phyloP scores from a whole-genome alignment of 2,113 vertebrate species.

The Pelobates fuscus region DNA sequence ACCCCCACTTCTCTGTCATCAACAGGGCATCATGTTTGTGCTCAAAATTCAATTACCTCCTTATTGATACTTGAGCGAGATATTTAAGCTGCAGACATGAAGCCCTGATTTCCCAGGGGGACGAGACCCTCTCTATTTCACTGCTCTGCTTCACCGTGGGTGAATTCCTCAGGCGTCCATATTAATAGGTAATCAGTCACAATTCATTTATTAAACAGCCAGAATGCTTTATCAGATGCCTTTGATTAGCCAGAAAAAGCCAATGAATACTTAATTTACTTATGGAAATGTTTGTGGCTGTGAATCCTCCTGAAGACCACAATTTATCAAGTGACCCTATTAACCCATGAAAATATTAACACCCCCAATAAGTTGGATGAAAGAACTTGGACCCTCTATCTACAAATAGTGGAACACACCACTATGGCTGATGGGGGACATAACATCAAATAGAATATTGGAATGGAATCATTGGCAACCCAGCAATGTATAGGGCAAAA shows the following conservation, averaged over 20 bases:
- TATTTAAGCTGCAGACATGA: slow-evolving; percentile 99
- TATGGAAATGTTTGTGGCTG: slow-evolving; percentile 92
- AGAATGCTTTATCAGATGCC: too few relatives aligned
- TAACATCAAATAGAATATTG: too few relatives aligned
- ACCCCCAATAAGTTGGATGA: too few relatives aligned
- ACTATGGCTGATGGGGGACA: too few relatives aligned
- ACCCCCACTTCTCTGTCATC: slow-evolving; percentile 75
- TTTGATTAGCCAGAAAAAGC: slow-evolving; percentile 98
- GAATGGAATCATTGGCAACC: too few relatives aligned
- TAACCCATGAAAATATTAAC: too few relatives aligned
- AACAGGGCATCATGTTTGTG: slow-evolving; percentile 99
- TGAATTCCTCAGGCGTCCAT: slow-evolving; percentile 99
- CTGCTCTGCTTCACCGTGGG: slow-evolving; percentile 81
- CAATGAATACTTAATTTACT: slow-evolving; percentile 99
- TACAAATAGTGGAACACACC: too few relatives aligned
- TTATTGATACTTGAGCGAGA: slow-evolving; percentile 99
- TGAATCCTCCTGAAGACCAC: neutral
- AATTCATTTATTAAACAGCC: slow-evolving; percentile 99
- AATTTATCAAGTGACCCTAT: too few relatives aligned
- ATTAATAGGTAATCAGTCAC: slow-evolving; percentile 99
- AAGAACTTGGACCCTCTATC: too few relatives aligned
- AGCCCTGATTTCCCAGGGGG: slow-evolving; percentile 98
- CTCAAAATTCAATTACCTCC: slow-evolving; percentile 99
- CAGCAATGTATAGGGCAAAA: too few relatives aligned
- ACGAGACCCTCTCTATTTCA: slow-evolving; percentile 99